Base-by-base conservation (phyloP, 2,797 vertebrate genomes). In the Australoheros facetus region DNA sequence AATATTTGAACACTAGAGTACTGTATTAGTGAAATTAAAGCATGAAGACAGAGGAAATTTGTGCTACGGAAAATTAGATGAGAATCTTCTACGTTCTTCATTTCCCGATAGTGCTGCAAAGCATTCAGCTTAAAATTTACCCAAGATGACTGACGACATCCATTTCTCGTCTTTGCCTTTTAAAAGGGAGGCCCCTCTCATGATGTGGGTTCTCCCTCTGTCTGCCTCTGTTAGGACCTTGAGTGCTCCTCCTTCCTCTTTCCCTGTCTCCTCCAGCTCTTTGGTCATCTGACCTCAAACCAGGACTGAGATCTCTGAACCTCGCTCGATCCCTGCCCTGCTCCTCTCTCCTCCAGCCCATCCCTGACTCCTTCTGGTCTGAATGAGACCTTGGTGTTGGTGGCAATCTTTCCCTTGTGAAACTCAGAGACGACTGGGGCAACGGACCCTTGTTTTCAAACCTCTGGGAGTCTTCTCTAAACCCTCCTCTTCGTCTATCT, bases 101-200 rank as follows among this genome's bases (percentile, higher is more conserved):
- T 81, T 85, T 85, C 83, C 80, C 71, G 71, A 90, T 19, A 84
- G 78, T 78, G 83, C 69, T 56, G 78, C 80, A 87, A 87, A 84
- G 73, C 72, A 60, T 82, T 87, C 80, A 56, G 79, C 79, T 90
- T 78, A 64, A 85, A 78, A 93, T 93, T 94, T 95, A 94, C 93
- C 92, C 89, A 54, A 34, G 76, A 53, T 85, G 85, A 79, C 56
- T 4, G 48, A 16, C 12, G 82, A 78, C 89, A 72, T 91, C 93
- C 89, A 74, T 84, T 81, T 93, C 84, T 77, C 89, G 92, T 83
- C 89, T 88, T 64, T 92, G 92, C 78, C 89, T 94, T 85, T 94
- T 95, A 64, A 90, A 85, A 60, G 77, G 37, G 5, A 77, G 82
- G 76, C 71, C 92, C 82, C 90, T 93, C 56, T 94, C 90, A 12